phyloP scores from a whole-genome alignment of 2,113 vertebrate species.

The Pangasianodon gigas region DNA sequence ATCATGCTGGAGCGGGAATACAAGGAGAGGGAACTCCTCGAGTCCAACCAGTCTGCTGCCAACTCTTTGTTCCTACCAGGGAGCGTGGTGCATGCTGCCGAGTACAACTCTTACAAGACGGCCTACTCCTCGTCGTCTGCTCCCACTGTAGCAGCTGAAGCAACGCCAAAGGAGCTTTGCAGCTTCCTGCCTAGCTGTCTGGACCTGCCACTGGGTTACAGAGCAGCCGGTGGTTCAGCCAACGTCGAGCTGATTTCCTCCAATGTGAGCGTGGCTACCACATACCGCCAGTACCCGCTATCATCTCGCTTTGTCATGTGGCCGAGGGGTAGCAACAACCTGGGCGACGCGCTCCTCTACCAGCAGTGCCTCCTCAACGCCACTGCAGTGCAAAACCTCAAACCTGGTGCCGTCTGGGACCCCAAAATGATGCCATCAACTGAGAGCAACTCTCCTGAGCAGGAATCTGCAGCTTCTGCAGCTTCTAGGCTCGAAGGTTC shows the following conservation, averaged over 20 bases:
- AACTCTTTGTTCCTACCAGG: conserved; percentile 83
- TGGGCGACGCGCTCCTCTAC: conserved; percentile 87
- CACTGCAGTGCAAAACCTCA: conserved; percentile 85
- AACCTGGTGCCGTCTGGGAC: conserved; percentile 84
- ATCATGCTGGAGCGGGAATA: conserved; percentile 98
- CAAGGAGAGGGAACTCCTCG: conserved; percentile 93
- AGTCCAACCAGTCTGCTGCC: conserved; percentile 80
- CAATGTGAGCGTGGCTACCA: conserved; percentile 92
- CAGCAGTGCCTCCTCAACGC: conserved; percentile 92
- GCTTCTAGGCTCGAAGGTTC: conserved; percentile 79
- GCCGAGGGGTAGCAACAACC: conserved; percentile 82
- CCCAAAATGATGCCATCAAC: conserved; percentile 71
- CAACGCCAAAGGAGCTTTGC: conserved; percentile 84
- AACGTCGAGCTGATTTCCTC: conserved; percentile 96
- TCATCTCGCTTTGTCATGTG: conserved; percentile 86
- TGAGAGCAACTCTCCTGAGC: conserved; percentile 75
- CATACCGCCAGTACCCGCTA: conserved; percentile 91
- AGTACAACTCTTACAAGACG: conserved; percentile 87
- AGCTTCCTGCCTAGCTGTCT: conserved; percentile 84
- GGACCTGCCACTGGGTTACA: conserved; percentile 89
- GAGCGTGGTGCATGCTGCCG: conserved; percentile 80
- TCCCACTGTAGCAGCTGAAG: conserved; percentile 68
- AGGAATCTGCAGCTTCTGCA: conserved; percentile 58
- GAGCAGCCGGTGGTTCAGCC: conserved; percentile 72
- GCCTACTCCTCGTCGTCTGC: conserved; percentile 71